Evolutionary conservation across 2,888 invertebrate genomes (phyloP), one percentile per base, ranked within the genome.

Genomic region (Cantharis rufa): DNA sequence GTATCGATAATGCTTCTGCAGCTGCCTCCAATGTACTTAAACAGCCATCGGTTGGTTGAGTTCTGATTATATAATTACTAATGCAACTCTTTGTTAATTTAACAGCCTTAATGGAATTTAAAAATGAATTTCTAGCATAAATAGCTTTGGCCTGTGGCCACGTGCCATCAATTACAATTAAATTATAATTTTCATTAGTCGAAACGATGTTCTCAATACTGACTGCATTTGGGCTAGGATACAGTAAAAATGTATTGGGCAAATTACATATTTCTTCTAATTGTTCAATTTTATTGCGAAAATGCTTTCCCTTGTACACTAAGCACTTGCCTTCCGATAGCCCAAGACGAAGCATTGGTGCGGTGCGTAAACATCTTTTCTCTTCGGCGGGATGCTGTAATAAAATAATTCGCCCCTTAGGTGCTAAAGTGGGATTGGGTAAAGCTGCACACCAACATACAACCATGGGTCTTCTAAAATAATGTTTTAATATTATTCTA

Each of bases 111-210:
- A 97, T 88, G 72, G 90, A 89, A 83, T 94, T 94, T 70, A 98
- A 89, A 77, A 92, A 89, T 13, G 93, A 91, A 86, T 96, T 97
- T 79, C 95, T 93, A 70, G 94, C 92, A 88, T 95, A 98, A 79
- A 98, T 96, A 11, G 96, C 95, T 88, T 96, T 96, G 2, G 98
- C 97, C 88, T 98, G 98, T 0, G 96, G 95, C 98, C 98, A 98
- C 10, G 98, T 98, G 4, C 98, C 98, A 90, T 98, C 98, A 80
- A 98, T 91, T 63, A 98, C 89, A 66, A 98, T 90, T 72, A 98
- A 89, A 86, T 95, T 97, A 85, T 94, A 90, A 64, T 88, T 88
- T 28, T 86, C 81, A 80, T 89, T 88, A 82, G 89, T 88, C 75
- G 86, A 85, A 61, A 28, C 10, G 11, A 92, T 84, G 74, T 89